Evolutionary conservation across 2,113 vertebrate genomes (phyloP).

Genomic region (Sapajus apella): DNA sequence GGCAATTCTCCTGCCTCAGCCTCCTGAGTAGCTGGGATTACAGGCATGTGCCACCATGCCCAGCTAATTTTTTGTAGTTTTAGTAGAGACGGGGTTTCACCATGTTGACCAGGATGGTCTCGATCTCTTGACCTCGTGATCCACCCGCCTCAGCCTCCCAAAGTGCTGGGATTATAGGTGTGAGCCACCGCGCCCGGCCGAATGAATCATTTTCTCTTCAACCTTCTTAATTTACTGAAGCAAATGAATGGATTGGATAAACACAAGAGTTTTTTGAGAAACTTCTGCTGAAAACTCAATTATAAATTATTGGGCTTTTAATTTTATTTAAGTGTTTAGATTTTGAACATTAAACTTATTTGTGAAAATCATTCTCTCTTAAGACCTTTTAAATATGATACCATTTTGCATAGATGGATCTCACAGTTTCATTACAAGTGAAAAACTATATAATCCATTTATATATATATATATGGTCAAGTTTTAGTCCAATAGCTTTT

Average conservation of each 20-base stretch:
- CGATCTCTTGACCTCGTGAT: too few species aligned
- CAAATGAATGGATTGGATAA: constrained; percentile 26
- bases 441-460: constrained; percentile 61
- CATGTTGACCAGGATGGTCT: too few species aligned
- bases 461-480: constrained; percentile 35
- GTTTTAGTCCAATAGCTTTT: constrained; percentile 59
- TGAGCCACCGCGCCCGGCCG: neutral
- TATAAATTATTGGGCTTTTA: constrained; percentile 36
- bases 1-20: too few species aligned
- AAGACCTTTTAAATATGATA: constrained; percentile 47
- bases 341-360: neutral
- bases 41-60: too few species aligned
- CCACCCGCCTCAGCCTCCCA: too few species aligned
- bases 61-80: too few species aligned
- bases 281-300: neutral
- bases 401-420: constrained; percentile 28
- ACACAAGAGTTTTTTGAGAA: constrained; percentile 27
- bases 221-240: constrained; percentile 30
- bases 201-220: constrained; percentile 58
- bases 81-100: too few species aligned
- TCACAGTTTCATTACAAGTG: constrained; percentile 28
- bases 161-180: too few species aligned
- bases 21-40: too few species aligned
- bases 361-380: constrained; percentile 9
- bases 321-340: constrained; percentile 8